phyloP scores from a whole-genome alignment of 2,113 vertebrate genomes.

The Sterrhoptilus dennistouni region DNA sequence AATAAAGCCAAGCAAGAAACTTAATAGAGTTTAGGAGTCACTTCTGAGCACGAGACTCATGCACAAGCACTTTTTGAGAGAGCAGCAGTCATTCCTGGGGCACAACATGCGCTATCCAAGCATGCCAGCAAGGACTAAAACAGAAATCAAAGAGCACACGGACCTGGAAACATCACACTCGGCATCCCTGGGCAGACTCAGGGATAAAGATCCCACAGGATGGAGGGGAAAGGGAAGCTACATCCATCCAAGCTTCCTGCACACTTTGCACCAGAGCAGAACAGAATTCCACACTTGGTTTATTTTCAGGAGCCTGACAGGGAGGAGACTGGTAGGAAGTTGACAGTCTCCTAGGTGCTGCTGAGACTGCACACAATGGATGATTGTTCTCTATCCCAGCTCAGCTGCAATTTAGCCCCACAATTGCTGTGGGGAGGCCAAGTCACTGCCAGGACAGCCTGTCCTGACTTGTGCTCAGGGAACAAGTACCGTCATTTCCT shows the following conservation, averaged over 20 bases:
- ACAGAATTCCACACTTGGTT: neutral
- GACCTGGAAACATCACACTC: slow-evolving; percentile 46
- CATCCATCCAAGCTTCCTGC: slow-evolving; percentile 49
- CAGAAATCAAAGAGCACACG: slow-evolving; percentile 77
- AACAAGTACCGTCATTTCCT: slow-evolving; percentile 65
- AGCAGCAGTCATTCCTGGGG: slow-evolving; percentile 73
- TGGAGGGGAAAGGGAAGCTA: slow-evolving; percentile 43
- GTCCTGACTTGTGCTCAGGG: neutral
- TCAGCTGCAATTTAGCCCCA: slow-evolving; percentile 39
- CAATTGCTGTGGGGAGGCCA: slow-evolving; percentile 4
- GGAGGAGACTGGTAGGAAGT: neutral
- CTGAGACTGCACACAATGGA: neutral
- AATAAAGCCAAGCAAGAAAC: slow-evolving; percentile 86
- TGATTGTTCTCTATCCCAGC: slow-evolving; percentile 38
- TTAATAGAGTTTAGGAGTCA: slow-evolving; percentile 76
- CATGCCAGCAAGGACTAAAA: slow-evolving; percentile 82
- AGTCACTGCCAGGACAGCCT: neutral
- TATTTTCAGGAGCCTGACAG: neutral
- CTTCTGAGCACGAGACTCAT: slow-evolving; percentile 70
- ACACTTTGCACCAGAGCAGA: neutral
- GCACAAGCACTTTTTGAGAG: slow-evolving; percentile 79
- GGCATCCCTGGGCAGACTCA: slow-evolving; percentile 45
- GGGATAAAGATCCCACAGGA: slow-evolving; percentile 59
- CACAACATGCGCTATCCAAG: slow-evolving; percentile 77
- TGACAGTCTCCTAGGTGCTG: neutral